Conservation (phyloP, 2,797 vertebrate genomes). For the Aselliscus stoliczkanus region DNA sequence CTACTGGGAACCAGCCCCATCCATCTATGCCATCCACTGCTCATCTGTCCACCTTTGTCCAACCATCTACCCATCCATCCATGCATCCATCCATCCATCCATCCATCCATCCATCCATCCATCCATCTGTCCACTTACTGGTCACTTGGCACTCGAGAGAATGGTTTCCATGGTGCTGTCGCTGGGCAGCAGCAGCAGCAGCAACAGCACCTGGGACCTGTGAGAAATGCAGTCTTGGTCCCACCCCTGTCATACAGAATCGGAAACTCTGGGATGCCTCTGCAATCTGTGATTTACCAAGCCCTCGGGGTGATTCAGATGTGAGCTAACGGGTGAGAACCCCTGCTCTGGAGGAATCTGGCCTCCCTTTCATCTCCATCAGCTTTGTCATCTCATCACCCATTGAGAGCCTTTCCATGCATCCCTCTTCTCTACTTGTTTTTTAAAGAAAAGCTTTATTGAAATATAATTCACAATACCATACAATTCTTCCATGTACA, state of each 20-base stretch:
- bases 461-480: neutral
- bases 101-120: neutral
- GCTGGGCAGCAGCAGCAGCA: neutral
- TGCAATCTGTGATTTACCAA: neutral
- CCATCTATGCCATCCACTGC: neutral
- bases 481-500: neutral
- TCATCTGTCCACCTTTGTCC: neutral
- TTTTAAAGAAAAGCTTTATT: neutral
- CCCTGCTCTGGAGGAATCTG: neutral
- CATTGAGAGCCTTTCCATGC: neutral
- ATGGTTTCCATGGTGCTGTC: neutral
- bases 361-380: neutral
- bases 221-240: neutral
- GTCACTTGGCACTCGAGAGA: neutral
- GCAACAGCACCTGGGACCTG: neutral
- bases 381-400: neutral
- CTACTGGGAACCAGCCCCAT: neutral
- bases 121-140: too few species aligned
- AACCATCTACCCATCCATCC: neutral
- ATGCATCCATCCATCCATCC: neutral
- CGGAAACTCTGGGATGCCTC: neutral
- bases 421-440: neutral
- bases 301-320: neutral
- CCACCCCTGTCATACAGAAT: neutral
- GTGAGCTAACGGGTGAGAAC: neutral